phyloP scores from a whole-genome alignment of 1,140 invertebrate genomes.

The Aphidius gifuensis region DNA sequence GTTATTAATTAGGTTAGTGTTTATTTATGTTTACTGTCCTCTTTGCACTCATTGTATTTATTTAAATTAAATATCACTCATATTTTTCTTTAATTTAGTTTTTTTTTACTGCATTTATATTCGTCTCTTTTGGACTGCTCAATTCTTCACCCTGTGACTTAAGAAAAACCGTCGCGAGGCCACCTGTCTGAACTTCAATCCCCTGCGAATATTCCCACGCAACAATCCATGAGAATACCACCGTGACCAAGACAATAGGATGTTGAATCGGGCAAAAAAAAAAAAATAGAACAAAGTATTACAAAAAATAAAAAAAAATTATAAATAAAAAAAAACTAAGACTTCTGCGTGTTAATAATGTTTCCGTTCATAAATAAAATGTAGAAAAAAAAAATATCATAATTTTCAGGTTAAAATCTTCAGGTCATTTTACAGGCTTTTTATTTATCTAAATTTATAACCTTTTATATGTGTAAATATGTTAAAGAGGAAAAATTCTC shows the following conservation, averaged over 20 bases:
- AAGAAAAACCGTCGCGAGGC: conserved; percentile 22
- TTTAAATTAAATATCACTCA: too few relatives aligned
- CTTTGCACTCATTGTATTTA: too few relatives aligned
- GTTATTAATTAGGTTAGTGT: too few relatives aligned
- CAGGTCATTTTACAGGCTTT: neutral
- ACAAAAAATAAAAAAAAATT: conserved; percentile 8
- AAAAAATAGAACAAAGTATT: conserved; percentile 18
- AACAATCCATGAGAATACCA: conserved; percentile 42
- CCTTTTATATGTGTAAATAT: too few relatives aligned
- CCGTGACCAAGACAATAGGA: conserved; percentile 47
- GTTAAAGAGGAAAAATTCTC: too few relatives aligned
- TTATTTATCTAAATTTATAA: too few relatives aligned
- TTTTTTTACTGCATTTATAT: too few relatives aligned
- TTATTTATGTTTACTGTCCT: too few relatives aligned
- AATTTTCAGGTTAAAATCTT: neutral
- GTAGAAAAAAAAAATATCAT: neutral
- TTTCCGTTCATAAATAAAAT: conserved; percentile 48
- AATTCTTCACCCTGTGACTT: too few relatives aligned
- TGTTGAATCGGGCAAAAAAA: conserved; percentile 23
- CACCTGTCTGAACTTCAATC: conserved; percentile 44
- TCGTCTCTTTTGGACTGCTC: too few relatives aligned
- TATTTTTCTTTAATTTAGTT: too few relatives aligned
- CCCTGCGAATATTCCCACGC: conserved; percentile 55
- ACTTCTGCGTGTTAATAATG: conserved; percentile 45
- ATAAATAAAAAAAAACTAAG: conserved; percentile 18